phyloP scores from a whole-genome alignment of 2,888 invertebrate genomes.

The Melanotus villosus region DNA sequence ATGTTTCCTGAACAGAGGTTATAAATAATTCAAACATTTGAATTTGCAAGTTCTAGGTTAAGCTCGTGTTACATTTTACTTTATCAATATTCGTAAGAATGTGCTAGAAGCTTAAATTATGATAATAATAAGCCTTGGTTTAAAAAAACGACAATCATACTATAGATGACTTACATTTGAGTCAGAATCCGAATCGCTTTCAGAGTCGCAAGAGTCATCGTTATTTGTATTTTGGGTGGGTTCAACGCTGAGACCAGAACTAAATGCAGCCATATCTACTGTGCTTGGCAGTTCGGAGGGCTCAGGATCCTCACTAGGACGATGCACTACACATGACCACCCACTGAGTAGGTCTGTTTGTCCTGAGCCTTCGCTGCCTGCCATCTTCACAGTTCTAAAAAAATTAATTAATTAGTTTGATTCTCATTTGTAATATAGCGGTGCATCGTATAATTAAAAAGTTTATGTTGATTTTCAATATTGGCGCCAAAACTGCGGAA shows the following conservation, averaged over 20 bases:
- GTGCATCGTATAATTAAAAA: too few relatives aligned
- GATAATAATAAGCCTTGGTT: too few relatives aligned
- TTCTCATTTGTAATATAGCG: not conserved
- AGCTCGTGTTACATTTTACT: too few relatives aligned
- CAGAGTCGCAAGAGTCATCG: constrained; percentile 68
- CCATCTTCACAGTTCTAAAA: constrained; percentile 59
- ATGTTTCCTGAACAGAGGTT: too few relatives aligned
- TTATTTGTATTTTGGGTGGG: constrained; percentile 56
- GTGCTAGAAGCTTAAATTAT: too few relatives aligned
- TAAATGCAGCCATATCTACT: constrained; percentile 78
- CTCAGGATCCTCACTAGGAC: constrained; percentile 75
- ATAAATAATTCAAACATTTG: too few relatives aligned
- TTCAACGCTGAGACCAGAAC: constrained; percentile 67
- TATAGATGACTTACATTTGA: constrained; percentile 68
- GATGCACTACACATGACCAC: constrained; percentile 73
- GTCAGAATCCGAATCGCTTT: constrained; percentile 73
- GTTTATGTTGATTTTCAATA: constrained; percentile 32
- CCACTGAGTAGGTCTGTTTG: constrained; percentile 67
- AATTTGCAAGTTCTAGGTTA: too few relatives aligned
- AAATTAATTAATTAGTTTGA: constrained; percentile 6
- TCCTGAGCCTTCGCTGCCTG: constrained; percentile 66
- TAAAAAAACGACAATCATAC: too few relatives aligned
- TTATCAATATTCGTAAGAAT: too few relatives aligned
- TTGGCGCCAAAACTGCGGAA: constrained; percentile 62
- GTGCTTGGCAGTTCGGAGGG: constrained; percentile 76